phyloP scores from a whole-genome alignment of 37 sponge, comb jelly and placozoan genomes.

The Beroe forskalii region DNA sequence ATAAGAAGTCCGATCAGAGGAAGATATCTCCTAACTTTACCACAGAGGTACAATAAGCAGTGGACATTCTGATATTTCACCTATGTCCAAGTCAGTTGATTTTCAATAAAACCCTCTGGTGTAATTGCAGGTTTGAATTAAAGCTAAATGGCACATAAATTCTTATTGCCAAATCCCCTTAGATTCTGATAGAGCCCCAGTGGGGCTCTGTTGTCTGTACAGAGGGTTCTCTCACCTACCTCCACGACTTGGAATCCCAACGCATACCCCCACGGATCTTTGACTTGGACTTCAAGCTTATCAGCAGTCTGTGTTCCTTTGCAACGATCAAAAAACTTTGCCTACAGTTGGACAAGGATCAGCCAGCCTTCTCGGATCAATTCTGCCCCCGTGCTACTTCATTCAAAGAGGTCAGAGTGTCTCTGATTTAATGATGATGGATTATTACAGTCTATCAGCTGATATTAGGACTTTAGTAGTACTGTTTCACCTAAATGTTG shows the following conservation, averaged over 20 bases:
- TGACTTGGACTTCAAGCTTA: slow-evolving; percentile 47
- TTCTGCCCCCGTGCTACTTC: slow-evolving; percentile 23
- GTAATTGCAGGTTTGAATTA: too few species aligned
- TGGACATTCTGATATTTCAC: too few species aligned
- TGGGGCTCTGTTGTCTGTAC: neutral
- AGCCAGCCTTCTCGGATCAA: slow-evolving; percentile 24
- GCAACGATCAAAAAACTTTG: slow-evolving; percentile 52
- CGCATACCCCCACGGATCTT: neutral
- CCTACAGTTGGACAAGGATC: neutral
- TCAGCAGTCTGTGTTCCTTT: slow-evolving; percentile 29
- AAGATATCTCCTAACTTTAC: slow-evolving; percentile 33
- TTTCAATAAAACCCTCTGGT: too few species aligned
- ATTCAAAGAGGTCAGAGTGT: slow-evolving; percentile 20
- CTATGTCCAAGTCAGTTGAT: too few species aligned
- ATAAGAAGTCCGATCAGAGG: neutral
- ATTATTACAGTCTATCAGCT: too few species aligned
- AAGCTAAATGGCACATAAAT: too few species aligned
- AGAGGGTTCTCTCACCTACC: neutral
- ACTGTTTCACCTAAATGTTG: too few species aligned
- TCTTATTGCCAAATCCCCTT: too few species aligned
- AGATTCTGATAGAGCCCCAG: slow-evolving; percentile 55
- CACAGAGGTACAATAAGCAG: slow-evolving; percentile 48
- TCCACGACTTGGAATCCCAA: slow-evolving; percentile 34
- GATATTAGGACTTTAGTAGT: too few species aligned
- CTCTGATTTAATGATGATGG: too few species aligned